Conservation (phyloP, 2,797 vertebrate species). For the Champsocephalus gunnari region DNA sequence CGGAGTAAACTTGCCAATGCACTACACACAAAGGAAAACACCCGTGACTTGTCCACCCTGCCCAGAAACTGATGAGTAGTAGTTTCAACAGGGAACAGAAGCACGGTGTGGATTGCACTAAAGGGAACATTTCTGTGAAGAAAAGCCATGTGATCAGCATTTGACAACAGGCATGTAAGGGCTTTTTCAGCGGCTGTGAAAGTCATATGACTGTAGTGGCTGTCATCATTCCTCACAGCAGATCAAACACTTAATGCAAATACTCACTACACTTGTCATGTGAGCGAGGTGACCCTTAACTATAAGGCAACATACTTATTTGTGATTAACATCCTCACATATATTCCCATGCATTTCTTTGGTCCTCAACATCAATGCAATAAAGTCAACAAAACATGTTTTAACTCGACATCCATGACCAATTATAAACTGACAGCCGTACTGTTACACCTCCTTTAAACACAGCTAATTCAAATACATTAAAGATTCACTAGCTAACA, state of each 20-base stretch:
- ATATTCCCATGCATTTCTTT: neutral
- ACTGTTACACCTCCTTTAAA: neutral
- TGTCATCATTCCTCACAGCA: neutral
- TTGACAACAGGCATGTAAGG: slow-evolving; percentile 53
- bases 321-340: neutral
- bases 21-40: slow-evolving; percentile 20
- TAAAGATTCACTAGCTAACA: neutral
- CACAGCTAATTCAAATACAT: neutral
- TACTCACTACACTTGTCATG: neutral
- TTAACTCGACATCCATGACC: neutral
- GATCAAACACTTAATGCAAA: neutral
- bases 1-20: slow-evolving; percentile 32
- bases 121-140: slow-evolving; percentile 18
- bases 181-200: slow-evolving; percentile 29
- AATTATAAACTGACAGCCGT: neutral
- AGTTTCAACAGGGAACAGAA: slow-evolving; percentile 53
- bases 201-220: slow-evolving; percentile 50
- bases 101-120: neutral
- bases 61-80: slow-evolving; percentile 50
- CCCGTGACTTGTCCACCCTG: slow-evolving; percentile 10
- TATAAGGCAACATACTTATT: neutral
- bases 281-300: neutral
- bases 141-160: slow-evolving; percentile 68
- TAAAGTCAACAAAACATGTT: too few species aligned
- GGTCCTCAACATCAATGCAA: neutral